Conservation (phyloP, 2,888 invertebrate species). For the Perdita meconis region DNA sequence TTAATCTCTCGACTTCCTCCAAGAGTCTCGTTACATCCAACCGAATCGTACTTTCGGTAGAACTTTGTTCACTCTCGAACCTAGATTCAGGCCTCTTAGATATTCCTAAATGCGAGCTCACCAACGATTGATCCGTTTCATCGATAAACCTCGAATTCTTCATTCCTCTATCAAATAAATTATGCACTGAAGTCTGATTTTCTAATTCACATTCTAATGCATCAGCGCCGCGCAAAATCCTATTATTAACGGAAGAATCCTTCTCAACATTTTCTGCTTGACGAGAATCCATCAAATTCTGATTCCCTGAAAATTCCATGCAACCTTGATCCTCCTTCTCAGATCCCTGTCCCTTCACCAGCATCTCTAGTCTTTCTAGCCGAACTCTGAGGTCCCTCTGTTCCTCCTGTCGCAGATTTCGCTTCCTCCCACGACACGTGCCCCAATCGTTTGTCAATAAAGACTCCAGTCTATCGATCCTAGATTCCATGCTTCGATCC, state of each 20-base stretch:
- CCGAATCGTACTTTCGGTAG: constrained; percentile 7
- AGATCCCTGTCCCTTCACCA: constrained; percentile 12
- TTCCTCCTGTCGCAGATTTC: constrained; percentile 33
- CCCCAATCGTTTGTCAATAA: constrained; percentile 38
- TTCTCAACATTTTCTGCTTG: neutral
- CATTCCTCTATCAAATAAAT: too few relatives aligned
- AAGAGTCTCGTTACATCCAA: constrained; percentile 35
- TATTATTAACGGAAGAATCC: constrained; percentile 4
- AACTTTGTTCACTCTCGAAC: neutral
- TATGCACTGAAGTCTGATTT: neutral
- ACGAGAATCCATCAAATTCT: neutral
- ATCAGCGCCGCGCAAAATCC: constrained; percentile 26
- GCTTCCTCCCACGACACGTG: constrained; percentile 21
- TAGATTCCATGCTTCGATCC: constrained; percentile 48
- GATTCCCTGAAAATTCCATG: neutral
- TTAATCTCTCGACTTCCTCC: constrained; percentile 71
- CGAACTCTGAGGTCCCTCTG: constrained; percentile 41
- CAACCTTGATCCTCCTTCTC: constrained; percentile 13
- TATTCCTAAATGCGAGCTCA: constrained; percentile 55
- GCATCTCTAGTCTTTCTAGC: constrained; percentile 48
- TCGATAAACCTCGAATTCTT: neutral
- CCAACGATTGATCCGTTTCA: constrained; percentile 7
- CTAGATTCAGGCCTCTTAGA: constrained; percentile 1
- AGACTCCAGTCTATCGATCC: constrained; percentile 67
- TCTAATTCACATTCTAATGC: constrained; percentile 42